Conservation (phyloP, 2,797 vertebrate genomes). For the Rousettus madagascariensis region DNA sequence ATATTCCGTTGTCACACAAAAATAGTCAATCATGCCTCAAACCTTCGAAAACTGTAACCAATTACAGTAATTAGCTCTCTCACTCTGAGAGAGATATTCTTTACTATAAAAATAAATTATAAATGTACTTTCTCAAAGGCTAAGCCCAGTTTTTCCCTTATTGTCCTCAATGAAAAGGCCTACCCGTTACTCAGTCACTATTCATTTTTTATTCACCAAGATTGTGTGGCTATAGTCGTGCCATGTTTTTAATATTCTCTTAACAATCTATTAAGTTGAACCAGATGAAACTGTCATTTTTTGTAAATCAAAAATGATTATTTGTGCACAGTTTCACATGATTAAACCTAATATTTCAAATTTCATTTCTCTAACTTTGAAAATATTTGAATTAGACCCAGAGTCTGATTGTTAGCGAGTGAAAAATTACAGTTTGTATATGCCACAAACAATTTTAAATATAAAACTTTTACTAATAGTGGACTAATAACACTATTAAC, state of each 20-base stretch:
- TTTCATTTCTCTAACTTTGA: slow-evolving; percentile 1
- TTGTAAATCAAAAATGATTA: background rate
- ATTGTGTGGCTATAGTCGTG: background rate
- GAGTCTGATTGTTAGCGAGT: background rate
- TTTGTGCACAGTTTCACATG: background rate
- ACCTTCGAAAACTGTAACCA: background rate
- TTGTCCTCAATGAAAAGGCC: background rate
- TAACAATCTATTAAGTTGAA: background rate
- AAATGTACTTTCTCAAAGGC: background rate
- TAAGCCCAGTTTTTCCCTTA: background rate
- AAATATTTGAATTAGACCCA: background rate
- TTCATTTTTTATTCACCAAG: background rate
- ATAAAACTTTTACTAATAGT: background rate
- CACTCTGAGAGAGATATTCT: background rate
- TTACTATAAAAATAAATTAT: background rate
- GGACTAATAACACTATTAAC: background rate
- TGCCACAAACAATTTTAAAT: background rate
- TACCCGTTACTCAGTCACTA: background rate
- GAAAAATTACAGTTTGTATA: background rate
- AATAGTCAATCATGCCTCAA: background rate
- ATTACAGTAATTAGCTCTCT: background rate
- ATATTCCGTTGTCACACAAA: background rate
- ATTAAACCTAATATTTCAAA: background rate
- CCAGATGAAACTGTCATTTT: slow-evolving; percentile 15
- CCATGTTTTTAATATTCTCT: background rate